Evolutionary conservation across 2,797 vertebrate species (phyloP), one percentile per base, ranked within the genome.

Genomic region (Clarias pachynema): DNA sequence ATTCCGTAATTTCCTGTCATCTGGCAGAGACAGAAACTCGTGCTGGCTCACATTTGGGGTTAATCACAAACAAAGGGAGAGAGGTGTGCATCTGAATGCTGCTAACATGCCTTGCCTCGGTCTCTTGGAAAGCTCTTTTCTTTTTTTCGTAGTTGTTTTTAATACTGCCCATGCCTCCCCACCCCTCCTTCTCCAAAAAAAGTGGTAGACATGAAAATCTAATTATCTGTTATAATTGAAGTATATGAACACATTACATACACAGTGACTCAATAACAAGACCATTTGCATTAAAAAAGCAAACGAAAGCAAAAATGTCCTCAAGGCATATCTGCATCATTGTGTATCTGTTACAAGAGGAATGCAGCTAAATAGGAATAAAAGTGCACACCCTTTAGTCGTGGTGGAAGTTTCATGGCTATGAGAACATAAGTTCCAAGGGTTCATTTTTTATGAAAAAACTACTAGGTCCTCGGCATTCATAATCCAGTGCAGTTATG

Each of bases 81-180:
- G 83, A 86, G 80, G 56, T 81, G n/a, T 84, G 84, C 84, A 87
- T 87, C 81, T 87, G 73, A 87, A 84, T 82, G 81, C 60, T 77
- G 85, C 68, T 44, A 68, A 62, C 63, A 26, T 72, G 16, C 53
- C 65, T n/a, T 68, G 83, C 34, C 75, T 83, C 62, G 26, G 66
- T 60, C 83, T 85, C 60, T 62, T 75, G 72, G 85, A 73, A 84
- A 73, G 10, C 20, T 29, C 81, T 87, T 84, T 82, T 83, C 18
- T 53, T 88, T 65, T 85, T 83, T 66, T 81, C 14, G n/a, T 12
- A 14, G 44, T 56, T 20, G 26, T 59, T 75, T 56, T 75, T 20
- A 77, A 7, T 53, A 26, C 26, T n/a, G 15, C 15, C 29, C 65
- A 15, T 5, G 31, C 8, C 66, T 8, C 7, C 18, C 8, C 16